phyloP scores from a whole-genome alignment of 2,888 invertebrate genomes.

The Lutraria lutraria region DNA sequence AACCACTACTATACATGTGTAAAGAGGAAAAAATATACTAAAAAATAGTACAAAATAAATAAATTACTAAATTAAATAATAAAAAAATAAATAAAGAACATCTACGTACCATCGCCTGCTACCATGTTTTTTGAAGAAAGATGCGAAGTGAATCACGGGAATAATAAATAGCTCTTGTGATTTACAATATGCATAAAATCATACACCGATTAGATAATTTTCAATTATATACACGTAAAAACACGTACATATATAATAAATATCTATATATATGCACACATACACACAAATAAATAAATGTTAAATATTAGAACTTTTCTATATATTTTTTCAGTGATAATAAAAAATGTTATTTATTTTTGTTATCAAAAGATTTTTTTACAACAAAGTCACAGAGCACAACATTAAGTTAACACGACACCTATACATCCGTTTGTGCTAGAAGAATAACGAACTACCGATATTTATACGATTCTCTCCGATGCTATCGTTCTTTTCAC shows the following conservation, averaged over 20 bases:
- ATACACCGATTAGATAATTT: constrained; percentile 5
- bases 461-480: constrained; percentile 41
- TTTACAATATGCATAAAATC: constrained; percentile 3
- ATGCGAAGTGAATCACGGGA: constrained; percentile 30
- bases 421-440: constrained; percentile 37
- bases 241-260: constrained; percentile 20
- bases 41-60: background rate
- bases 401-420: constrained; percentile 49
- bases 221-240: constrained; percentile 39
- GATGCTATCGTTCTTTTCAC: constrained; percentile 30
- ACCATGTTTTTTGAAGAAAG: constrained; percentile 44
- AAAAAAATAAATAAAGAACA: constrained; percentile 31
- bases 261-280: constrained; percentile 21
- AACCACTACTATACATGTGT: background rate
- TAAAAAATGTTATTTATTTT: constrained; percentile 28
- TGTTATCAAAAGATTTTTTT: constrained; percentile 34
- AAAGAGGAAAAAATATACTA: background rate
- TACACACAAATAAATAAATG: constrained; percentile 21
- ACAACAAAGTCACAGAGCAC: constrained; percentile 45
- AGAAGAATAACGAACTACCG: constrained; percentile 26
- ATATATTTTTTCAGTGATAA: constrained; percentile 3
- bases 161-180: constrained; percentile 40
- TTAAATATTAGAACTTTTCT: background rate
- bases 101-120: constrained; percentile 56
- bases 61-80: background rate